A percentile compares a stretch with the other conserved stretches of the same genome.
Evolutionary conservation across 2,888 invertebrate species (phyloP).

Genomic region (Ophion slaviceki): DNA sequence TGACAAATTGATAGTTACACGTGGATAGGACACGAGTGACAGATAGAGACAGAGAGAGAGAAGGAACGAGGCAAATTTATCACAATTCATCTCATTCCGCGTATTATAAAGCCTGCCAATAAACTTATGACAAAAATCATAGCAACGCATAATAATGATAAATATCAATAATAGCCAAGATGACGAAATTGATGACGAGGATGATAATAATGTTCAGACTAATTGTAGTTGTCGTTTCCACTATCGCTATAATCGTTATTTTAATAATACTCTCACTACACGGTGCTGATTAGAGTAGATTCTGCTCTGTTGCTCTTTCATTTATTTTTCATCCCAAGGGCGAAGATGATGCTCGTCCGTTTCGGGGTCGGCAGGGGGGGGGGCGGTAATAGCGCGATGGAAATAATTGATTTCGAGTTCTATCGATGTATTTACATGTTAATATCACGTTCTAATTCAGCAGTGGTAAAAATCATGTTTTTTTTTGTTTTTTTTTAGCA

Average conservation of each 20-base stretch:
- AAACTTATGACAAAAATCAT: slow-evolving; percentile 55
- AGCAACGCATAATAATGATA: slow-evolving; percentile 62
- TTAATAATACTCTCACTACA: slow-evolving; percentile 81
- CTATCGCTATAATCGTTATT: slow-evolving; percentile 76
- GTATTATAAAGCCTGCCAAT: slow-evolving; percentile 42
- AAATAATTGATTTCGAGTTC: slow-evolving; percentile 77
- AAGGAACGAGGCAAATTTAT: neutral
- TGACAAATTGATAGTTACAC: slow-evolving; percentile 55
- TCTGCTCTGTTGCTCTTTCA: slow-evolving; percentile 36
- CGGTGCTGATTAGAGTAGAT: slow-evolving; percentile 79
- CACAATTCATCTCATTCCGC: slow-evolving; percentile 34
- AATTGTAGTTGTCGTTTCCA: slow-evolving; percentile 75
- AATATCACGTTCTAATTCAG: slow-evolving; percentile 76
- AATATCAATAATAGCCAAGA: slow-evolving; percentile 64
- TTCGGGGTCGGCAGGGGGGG: slow-evolving; percentile 48
- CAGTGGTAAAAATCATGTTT: slow-evolving; percentile 75
- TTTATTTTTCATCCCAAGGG: slow-evolving; percentile 44
- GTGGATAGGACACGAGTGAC: slow-evolving; percentile 35
- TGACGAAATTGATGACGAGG: slow-evolving; percentile 68
- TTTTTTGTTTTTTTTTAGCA: slow-evolving; percentile 55
- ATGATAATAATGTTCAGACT: slow-evolving; percentile 69
- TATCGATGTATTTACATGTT: slow-evolving; percentile 77
- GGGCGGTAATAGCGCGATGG: slow-evolving; percentile 67
- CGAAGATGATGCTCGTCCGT: slow-evolving; percentile 67
- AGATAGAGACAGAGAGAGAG: slow-evolving; percentile 13